Evolutionary conservation across 2,888 invertebrate genomes (phyloP), one percentile per base, ranked within the genome.

Genomic region (Drosophila fulvimacula): DNA sequence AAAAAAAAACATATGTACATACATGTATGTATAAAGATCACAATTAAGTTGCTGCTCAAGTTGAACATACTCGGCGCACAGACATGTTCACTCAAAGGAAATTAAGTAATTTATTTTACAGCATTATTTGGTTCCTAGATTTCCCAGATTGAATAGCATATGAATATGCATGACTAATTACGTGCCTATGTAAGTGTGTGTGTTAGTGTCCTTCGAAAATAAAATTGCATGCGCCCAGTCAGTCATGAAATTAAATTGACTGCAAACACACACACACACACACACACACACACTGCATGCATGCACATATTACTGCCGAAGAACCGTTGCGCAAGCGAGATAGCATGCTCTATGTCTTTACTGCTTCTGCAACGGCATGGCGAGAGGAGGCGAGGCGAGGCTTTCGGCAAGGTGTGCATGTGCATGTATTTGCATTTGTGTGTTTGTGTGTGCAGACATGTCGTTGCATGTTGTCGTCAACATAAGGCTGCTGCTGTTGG

Each of bases 221-320:
- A 83, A 83, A 81, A 84, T 88, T 89, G 89, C 84, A 84, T 78
- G 85, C 81, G 88, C 84, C 84, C 88, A 90, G 89, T 90, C 90
- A 90, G 82, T 90, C 86, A 89, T 89, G 86, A 90, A 90, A 90
- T 90, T 90, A 90, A 90, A 90, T 90, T 90, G 90, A 90, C 89
- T 90, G 90, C 89, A 90, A 90, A 84, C 83, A 88, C 84, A 76
- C 60, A 83, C 76, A 76, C 74, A 84, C 75, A 81, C 81, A 76
- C 69, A 86, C 79, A 86, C 79, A 82, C 80, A 72, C 61, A 76
- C 80, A 83, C 27, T 30, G 30, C 79, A 24, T 9, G n/a, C 19
- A 49, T 3, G 5, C 15, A 76, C 56, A 76, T 55, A 70, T 67
- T 61, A 55, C 75, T 67, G 67, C 48, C 46, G 65, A 57, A 42